Percentiles rank a stretch among this genome's conserved stretches.
Evolutionary conservation across 2,797 vertebrate genomes (phyloP).

Genomic region (Centroberyx gerrardi): DNA sequence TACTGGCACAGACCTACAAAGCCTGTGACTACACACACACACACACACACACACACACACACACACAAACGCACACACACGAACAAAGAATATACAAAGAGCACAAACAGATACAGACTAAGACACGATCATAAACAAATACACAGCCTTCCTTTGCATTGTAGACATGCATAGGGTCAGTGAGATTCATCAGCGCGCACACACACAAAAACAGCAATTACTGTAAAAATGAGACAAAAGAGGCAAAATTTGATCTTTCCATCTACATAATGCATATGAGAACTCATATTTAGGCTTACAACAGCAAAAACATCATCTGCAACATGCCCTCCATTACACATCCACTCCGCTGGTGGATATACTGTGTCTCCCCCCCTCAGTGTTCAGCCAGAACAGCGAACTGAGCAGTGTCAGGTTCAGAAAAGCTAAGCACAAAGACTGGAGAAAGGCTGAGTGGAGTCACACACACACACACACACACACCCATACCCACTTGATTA

Average conservation of each 20-base stretch:
- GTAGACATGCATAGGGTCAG: too few relatives aligned
- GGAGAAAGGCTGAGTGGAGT: constrained; percentile 46
- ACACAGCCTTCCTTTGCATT: too few relatives aligned
- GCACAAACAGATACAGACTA: constrained; percentile 35
- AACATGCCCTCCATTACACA: constrained; percentile 41
- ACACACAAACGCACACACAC: constrained; percentile 33
- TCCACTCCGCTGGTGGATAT: constrained; percentile 44
- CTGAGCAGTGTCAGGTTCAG: constrained; percentile 55
- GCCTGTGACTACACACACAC: constrained; percentile 11
- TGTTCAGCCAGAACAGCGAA: constrained; percentile 50
- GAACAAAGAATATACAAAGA: background rate
- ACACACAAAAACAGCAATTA: constrained; percentile 13
- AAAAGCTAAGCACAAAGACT: constrained; percentile 42
- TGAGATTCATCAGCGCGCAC: background rate
- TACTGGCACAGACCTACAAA: constrained; percentile 61
- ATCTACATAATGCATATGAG: constrained; percentile 33
- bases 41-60: constrained; percentile 14
- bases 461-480: constrained; percentile 14
- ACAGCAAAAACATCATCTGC: constrained; percentile 53
- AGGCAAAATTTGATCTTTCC: constrained; percentile 44
- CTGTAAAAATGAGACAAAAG: constrained; percentile 30
- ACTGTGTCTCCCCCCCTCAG: constrained; percentile 37
- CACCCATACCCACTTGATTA: constrained; percentile 41
- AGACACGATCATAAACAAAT: constrained; percentile 17
- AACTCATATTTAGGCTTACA: constrained; percentile 55